Evolutionary conservation across 2,888 invertebrate genomes (phyloP), one percentile per base, ranked within the genome.

Genomic region (Nemoura dubitans): DNA sequence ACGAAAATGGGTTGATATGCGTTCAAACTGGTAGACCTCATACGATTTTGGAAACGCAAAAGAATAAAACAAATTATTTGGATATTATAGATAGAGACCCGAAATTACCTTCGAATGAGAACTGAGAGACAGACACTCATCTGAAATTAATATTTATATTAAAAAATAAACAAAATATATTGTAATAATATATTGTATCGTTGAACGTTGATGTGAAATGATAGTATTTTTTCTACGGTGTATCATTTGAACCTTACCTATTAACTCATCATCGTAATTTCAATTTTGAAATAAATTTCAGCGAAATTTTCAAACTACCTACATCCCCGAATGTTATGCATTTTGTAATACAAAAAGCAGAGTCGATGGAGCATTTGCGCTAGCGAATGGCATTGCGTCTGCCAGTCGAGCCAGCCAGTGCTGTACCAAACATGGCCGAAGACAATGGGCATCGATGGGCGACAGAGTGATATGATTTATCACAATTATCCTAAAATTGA

Each of bases 391-490:
- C 59, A 59, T 7, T 59, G 36, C 36, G 3, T 3, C 36, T 36
- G 59, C 59, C 21, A 36, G 36, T 3, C 36, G 5, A 36, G 36
- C 36, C 36, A 36, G 3, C 36, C 36, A 59, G 59, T 59, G 21
- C 59, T 59, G 59, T 59, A 59, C 59, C 59, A 59, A 59, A 59
- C 59, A 59, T 59, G 59, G 59, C 59, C 59, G 59, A 59, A 59
- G 59, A 59, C 59, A 59, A 59, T 59, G 59, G 59, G 59, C 59
- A 59, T 59, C 59, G 59, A 59, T 14, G 21, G 59, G 59, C 59
- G 59, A 59, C 59, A 59, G 59, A 59, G 59, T 59, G 59, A 59
- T 59, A 59, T 10, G 21, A 59, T 59, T 59, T 59, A 59, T 16
- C 59, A 59, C 59, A 59, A 59, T 21, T 59, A 59, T 3, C 59